Evolutionary conservation across 2,113 vertebrate species (phyloP).

Genomic region (Cephalopterus ornatus): DNA sequence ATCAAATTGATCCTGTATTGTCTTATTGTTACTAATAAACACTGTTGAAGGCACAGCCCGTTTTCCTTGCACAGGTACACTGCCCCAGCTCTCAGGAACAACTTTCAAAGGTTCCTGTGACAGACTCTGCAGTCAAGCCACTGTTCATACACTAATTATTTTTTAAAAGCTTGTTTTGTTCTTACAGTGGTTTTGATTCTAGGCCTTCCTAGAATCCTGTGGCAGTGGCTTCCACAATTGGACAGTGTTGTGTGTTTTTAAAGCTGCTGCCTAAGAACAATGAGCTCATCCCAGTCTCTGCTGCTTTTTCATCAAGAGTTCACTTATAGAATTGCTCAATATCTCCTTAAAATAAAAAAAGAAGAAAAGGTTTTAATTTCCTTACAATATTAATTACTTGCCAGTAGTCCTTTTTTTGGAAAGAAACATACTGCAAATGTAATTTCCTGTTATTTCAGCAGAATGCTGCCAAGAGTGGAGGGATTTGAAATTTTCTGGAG

Average conservation of each 20-base stretch:
- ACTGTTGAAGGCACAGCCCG: neutral
- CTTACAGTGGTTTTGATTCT: no score
- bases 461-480: neutral
- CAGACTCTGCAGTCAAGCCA: neutral
- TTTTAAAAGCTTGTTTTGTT: neutral
- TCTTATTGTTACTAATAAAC: neutral
- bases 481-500: neutral
- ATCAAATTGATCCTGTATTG: neutral
- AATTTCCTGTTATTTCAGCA: neutral
- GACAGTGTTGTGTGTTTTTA: neutral
- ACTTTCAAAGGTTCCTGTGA: neutral
- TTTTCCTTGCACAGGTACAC: neutral
- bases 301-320: neutral
- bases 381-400: neutral
- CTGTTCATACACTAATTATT: neutral
- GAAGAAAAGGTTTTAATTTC: neutral
- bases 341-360: neutral
- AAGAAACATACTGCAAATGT: neutral
- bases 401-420: neutral
- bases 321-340: neutral
- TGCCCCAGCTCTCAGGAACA: neutral
- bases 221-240: neutral
- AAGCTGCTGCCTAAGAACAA: neutral
- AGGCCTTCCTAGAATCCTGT: neutral
- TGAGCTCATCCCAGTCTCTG: neutral